These are phyloP conservation scores for Clavelina lepadiformis DNA, from an alignment of 23 tunicate genomes.

Conservation along the genomic window DNA sequence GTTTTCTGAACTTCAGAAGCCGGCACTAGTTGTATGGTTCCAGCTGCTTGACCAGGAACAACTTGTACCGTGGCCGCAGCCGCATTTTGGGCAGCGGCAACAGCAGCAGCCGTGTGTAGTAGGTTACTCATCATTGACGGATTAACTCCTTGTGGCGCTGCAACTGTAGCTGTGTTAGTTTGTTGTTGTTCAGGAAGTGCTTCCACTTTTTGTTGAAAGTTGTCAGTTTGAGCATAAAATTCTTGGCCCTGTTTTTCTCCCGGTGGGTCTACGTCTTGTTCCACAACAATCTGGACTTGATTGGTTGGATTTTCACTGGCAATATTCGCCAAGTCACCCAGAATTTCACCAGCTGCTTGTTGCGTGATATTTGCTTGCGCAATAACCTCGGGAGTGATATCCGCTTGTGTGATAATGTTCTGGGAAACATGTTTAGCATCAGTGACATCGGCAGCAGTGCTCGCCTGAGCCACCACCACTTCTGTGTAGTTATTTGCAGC, in stretches of 20 bases:
- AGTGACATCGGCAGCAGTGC: neutral
- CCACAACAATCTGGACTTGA: slow-evolving; percentile 87
- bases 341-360: slow-evolving; percentile 5
- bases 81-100: slow-evolving; percentile 88
- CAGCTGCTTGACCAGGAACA: slow-evolving; percentile 90
- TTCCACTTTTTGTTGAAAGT: neutral
- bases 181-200: slow-evolving; percentile 19
- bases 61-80: slow-evolving; percentile 98
- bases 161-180: slow-evolving; percentile 91
- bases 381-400: neutral
- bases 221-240: neutral
- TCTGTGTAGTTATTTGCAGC: slow-evolving; percentile 11
- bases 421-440: no score
- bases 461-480: slow-evolving; percentile 17
- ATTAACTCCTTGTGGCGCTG: slow-evolving; percentile 96
- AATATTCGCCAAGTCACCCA: slow-evolving; percentile 27
- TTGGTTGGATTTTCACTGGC: slow-evolving; percentile 19
- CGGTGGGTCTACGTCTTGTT: slow-evolving; percentile 43
- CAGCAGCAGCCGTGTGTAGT: slow-evolving; percentile 95
- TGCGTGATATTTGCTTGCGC: slow-evolving; percentile 3
- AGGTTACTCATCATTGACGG: slow-evolving; percentile 94
- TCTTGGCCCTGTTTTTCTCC: slow-evolving; percentile 6
- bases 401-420: no score
- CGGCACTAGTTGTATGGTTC: slow-evolving; percentile 87
- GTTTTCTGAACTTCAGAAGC: slow-evolving; percentile 78